phyloP scores from a whole-genome alignment of 2,113 vertebrate species.

The Athene cunicularia region DNA sequence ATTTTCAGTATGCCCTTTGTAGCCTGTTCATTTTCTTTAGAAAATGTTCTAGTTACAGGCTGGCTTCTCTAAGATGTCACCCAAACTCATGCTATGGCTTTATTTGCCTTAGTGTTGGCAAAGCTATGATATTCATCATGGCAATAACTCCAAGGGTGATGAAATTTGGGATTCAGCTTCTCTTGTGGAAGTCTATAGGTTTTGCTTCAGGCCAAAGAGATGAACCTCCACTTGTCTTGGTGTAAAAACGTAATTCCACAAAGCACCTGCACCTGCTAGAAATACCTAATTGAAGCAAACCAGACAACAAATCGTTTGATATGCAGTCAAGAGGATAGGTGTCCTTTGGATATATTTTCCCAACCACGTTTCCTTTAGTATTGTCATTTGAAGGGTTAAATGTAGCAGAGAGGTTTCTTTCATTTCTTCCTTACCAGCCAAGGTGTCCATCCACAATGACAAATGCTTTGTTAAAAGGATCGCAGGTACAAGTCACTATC shows the following conservation, averaged over 20 bases:
- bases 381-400: not conserved
- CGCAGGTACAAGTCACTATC: not conserved
- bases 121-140: not conserved
- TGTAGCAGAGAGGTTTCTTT: not conserved
- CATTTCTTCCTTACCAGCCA: not conserved
- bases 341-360: not conserved
- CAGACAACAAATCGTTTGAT: not conserved
- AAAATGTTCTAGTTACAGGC: not conserved
- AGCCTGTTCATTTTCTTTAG: not conserved
- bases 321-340: not conserved
- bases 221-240: not conserved
- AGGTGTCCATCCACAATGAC: not conserved
- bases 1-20: not conserved
- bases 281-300: not conserved
- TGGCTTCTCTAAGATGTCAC: not conserved
- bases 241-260: not conserved
- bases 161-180: not conserved
- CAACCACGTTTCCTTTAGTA: not conserved
- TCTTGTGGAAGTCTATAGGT: not conserved
- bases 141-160: not conserved
- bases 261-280: not conserved
- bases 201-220: not conserved
- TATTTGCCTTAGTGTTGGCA: not conserved
- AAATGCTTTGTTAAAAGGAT: not conserved
- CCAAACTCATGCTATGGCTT: not conserved